Conservation (phyloP, 2,797 vertebrate species). For the Atherinosoma microstoma region DNA sequence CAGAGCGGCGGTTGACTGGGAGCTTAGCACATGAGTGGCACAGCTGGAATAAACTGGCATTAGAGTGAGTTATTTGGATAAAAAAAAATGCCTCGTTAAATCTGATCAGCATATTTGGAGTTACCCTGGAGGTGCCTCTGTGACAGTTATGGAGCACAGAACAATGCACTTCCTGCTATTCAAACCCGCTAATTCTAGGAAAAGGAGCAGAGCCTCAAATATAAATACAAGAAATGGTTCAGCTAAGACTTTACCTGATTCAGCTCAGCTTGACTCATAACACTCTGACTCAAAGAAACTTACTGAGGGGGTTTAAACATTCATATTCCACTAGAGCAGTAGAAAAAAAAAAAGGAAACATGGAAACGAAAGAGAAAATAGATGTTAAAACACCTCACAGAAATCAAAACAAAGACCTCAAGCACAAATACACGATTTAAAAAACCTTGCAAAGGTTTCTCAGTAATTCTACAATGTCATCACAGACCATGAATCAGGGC, state of each 20-base stretch:
- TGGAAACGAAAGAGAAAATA: conserved; percentile 1
- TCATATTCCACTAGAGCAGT: conserved; percentile 59
- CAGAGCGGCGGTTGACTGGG: conserved; percentile 70
- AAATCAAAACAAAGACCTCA: conserved; percentile 11
- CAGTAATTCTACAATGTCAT: conserved; percentile 11
- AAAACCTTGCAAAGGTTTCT: conserved; percentile 15
- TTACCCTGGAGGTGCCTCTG: conserved; percentile 63
- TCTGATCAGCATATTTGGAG: conserved; percentile 75
- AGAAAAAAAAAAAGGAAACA: conserved; percentile 1
- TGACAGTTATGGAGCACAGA: conserved; percentile 64
- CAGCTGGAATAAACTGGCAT: conserved; percentile 76
- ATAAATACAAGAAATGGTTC: conserved; percentile 62
- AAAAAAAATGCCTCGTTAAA: conserved; percentile 75
- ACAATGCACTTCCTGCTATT: conserved; percentile 67
- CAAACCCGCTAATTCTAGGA: conserved; percentile 58
- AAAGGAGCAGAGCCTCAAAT: conserved; percentile 41
- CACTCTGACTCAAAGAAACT: conserved; percentile 60
- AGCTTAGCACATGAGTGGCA: conserved; percentile 73
- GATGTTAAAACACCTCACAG: conserved; percentile 26
- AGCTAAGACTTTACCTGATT: conserved; percentile 67
- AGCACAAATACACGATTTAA: neutral
- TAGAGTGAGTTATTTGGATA: conserved; percentile 71
- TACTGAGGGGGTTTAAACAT: conserved; percentile 43
- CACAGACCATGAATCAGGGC: conserved; percentile 33
- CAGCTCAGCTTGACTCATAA: conserved; percentile 62